phyloP scores from a whole-genome alignment of 2,113 vertebrate genomes.

The Phodopus roborovskii region DNA sequence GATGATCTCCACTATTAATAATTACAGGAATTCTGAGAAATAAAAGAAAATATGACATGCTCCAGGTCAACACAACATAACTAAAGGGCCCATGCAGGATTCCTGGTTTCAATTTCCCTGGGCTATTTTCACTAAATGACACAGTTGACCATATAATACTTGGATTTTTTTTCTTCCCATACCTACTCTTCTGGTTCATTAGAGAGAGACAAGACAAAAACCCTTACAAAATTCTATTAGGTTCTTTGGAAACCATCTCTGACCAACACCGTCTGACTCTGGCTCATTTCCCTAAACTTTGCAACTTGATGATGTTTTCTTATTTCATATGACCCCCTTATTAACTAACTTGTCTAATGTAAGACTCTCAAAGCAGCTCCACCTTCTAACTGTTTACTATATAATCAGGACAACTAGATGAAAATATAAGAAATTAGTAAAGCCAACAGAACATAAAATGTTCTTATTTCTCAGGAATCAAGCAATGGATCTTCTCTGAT shows the following conservation, averaged over 20 bases:
- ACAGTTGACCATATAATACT: constrained; percentile 23
- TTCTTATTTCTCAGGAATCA: constrained; percentile 28
- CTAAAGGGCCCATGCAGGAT: constrained; percentile 2
- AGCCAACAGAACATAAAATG: constrained; percentile 44
- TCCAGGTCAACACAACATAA: constrained; percentile 29
- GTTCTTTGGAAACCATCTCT: constrained; percentile 34
- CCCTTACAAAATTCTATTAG: background rate
- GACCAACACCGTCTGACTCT: background rate
- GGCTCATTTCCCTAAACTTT: background rate
- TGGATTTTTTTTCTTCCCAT: constrained; percentile 18
- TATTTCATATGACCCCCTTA: background rate
- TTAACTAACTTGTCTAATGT: background rate
- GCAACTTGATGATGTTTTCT: background rate
- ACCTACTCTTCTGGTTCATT: background rate
- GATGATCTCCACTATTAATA: constrained; percentile 72
- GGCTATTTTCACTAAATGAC: constrained; percentile 57
- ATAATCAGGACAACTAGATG: background rate
- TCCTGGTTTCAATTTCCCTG: constrained; percentile 36
- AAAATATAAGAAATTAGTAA: constrained; percentile 1
- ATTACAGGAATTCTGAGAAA: constrained; percentile 57
- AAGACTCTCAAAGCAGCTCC: background rate
- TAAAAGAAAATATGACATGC: constrained; percentile 64
- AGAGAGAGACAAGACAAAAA: constrained; percentile 41
- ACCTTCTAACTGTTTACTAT: background rate
- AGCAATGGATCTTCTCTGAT: background rate